Conservation (phyloP, 2,797 vertebrate species). For the Allobates femoralis region DNA sequence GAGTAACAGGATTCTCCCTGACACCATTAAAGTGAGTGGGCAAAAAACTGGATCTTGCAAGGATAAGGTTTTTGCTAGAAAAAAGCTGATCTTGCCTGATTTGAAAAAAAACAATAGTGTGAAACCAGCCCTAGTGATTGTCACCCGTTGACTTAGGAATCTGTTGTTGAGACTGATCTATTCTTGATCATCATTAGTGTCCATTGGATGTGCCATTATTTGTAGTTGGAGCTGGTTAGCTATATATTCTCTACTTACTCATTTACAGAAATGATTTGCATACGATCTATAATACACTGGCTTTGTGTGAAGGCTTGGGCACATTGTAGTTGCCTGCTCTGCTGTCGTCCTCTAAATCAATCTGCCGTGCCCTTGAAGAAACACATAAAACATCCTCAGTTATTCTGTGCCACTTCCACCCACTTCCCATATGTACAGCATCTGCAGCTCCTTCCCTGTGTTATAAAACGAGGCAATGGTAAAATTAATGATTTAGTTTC, state of each 20-base stretch:
- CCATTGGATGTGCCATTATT: neutral
- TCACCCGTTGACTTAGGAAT: neutral
- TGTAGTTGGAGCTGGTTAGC: too few species aligned
- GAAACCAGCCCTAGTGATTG: neutral
- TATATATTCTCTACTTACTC: neutral
- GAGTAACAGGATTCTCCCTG: too few species aligned
- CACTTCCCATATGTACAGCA: constrained; percentile 66
- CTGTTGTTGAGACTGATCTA: neutral
- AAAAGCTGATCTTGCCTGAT: too few species aligned
- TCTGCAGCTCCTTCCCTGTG: constrained; percentile 56
- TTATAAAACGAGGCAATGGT: constrained; percentile 59
- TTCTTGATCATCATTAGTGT: neutral
- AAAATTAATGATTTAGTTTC: constrained; percentile 26
- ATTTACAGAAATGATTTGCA: constrained; percentile 13
- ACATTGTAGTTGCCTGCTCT: constrained; percentile 55
- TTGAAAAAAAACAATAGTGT: too few species aligned
- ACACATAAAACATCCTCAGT: constrained; percentile 63
- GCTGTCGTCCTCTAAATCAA: constrained; percentile 64
- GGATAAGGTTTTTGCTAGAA: too few species aligned
- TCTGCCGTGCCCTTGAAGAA: constrained; percentile 66
- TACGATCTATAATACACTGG: constrained; percentile 30
- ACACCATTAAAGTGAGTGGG: too few species aligned
- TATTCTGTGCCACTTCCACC: constrained; percentile 67
- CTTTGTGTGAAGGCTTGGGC: constrained; percentile 46
- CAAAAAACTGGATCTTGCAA: too few species aligned